Base-by-base conservation (phyloP, 2,888 invertebrate genomes). In the Ectobius pallidus region DNA sequence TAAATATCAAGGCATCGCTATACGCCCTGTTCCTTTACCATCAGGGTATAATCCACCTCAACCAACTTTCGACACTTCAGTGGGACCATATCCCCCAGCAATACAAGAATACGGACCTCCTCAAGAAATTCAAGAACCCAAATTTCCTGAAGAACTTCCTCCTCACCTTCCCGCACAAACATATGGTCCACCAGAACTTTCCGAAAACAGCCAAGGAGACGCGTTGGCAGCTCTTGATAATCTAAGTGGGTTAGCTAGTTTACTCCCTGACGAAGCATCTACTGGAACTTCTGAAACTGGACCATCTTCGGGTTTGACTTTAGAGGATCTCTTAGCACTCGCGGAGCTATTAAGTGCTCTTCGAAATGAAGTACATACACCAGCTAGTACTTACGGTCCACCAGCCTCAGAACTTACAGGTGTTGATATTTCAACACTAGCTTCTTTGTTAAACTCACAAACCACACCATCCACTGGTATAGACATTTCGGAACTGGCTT, bases 1-100 rank as follows among this genome's bases (percentile, higher is more conserved):
- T 76, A 80, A 79, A 73, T 80, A 80, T 77, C 78, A 78, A 52
- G 81, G 81, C 9, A 77, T 80, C 30, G 76, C 79, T 18, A 70
- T 81, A 16, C 77, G 78, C 67, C 80, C 81, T 3, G 78, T 81
- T 20, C 77, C 78, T 77, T 78, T 77, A 20, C 74, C 76, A 42
- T 70, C 76, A n/a, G 25, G 18, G 2, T 46, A 65, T 16, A 34
- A 18, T 7, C 46, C 65, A 44, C 42, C 65, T n/a, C n/a, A n/a
- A n/a, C n/a, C 11, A 49, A n/a, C 22, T 22, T 11, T 49, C n/a
- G n/a, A n/a, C n/a, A n/a, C n/a, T n/a, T 49, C 49, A n/a, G n/a
- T n/a, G n/a, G n/a, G n/a, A n/a, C n/a, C n/a, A 6, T 42, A 27
- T 34, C 65, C 55, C 14, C 69, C 52, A 11, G 71, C 71, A 1